Evolutionary conservation across 2,113 vertebrate genomes (phyloP).

Genomic region (Loxodonta africana): DNA sequence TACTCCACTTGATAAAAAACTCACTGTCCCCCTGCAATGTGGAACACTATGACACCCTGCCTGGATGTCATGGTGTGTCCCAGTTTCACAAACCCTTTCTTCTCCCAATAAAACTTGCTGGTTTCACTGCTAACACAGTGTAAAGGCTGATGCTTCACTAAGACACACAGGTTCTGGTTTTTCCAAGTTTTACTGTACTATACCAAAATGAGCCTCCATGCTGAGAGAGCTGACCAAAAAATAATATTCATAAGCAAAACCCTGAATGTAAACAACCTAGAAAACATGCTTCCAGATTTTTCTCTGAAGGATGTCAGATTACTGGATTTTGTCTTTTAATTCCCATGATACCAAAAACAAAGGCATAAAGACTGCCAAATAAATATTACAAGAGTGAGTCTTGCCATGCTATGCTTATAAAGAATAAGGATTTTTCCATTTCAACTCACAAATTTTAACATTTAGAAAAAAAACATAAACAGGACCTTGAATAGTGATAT

Average conservation of each 20-base stretch:
- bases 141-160: too few species aligned
- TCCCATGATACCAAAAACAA: not conserved
- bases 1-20: too few species aligned
- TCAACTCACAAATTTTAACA: not conserved
- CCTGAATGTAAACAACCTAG: not conserved
- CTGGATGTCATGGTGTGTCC: too few species aligned
- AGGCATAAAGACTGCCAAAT: not conserved
- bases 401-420: not conserved
- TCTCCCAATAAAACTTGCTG: too few species aligned
- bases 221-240: not conserved
- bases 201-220: not conserved
- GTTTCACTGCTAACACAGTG: too few species aligned
- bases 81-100: too few species aligned
- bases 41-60: too few species aligned
- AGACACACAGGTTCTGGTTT: too few species aligned
- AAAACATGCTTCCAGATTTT: not conserved
- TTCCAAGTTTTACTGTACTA: not conserved
- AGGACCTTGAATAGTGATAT: not conserved
- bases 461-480: not conserved
- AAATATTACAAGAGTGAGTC: not conserved
- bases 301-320: not conserved
- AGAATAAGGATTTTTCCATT: not conserved
- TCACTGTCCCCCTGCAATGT: too few species aligned
- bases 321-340: not conserved
- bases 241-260: not conserved